Evolutionary conservation across 1,140 invertebrate genomes (phyloP).

Genomic region (Pristionchus pacificus): DNA sequence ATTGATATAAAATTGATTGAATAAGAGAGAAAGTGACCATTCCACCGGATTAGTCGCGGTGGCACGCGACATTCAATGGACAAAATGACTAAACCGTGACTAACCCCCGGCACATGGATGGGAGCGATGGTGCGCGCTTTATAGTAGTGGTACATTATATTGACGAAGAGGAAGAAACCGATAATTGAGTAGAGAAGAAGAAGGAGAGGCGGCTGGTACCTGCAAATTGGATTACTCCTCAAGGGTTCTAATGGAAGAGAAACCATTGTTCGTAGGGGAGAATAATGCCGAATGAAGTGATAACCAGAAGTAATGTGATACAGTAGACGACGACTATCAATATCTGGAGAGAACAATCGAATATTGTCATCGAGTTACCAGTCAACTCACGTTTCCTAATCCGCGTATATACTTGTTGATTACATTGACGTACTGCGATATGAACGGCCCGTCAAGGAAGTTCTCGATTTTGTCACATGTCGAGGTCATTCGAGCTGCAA

Average conservation of each 20-base stretch:
- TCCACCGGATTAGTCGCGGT: no score
- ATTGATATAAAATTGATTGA: constrained; percentile 7
- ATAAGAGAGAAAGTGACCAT: no score
- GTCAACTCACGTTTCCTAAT: constrained; percentile 10
- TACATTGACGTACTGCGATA: not conserved
- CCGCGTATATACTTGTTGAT: constrained; percentile 6
- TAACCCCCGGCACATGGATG: constrained; percentile 47
- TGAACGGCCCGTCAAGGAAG: constrained; percentile 9
- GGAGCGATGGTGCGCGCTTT: constrained; percentile 44
- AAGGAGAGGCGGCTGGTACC: constrained; percentile 35
- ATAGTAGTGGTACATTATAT: constrained; percentile 47
- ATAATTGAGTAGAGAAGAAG: constrained; percentile 24
- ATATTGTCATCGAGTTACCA: not conserved
- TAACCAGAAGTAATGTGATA: constrained; percentile 43
- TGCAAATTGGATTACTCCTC: constrained; percentile 19
- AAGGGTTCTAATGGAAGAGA: constrained; percentile 1
- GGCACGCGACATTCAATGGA: no score
- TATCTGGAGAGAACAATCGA: constrained; percentile 40
- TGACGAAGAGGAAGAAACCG: constrained; percentile 44
- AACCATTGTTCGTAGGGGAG: constrained; percentile 46
- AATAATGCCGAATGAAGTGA: constrained; percentile 45
- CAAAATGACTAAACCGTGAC: constrained; percentile 16
- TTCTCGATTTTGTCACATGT: constrained; percentile 16
- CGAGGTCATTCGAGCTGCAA: constrained; percentile 10
- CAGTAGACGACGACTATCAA: constrained; percentile 47